A percentile compares a stretch with the other conserved stretches of the same genome.
phyloP scores from a whole-genome alignment of 2,888 invertebrate species.

The Cenopis cana region DNA sequence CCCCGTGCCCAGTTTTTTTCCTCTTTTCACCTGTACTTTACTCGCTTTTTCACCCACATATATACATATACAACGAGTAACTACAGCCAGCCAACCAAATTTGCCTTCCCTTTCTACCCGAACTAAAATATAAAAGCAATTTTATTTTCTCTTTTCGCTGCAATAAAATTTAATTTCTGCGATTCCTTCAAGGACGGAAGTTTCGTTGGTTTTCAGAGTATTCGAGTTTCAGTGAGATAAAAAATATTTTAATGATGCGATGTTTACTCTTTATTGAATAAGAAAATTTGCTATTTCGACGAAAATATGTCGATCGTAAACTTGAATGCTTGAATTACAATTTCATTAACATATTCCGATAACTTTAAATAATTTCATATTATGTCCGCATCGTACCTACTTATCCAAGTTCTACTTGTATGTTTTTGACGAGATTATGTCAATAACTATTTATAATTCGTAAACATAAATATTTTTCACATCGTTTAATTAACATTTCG shows the following conservation, averaged over 20 bases:
- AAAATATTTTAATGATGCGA: conserved; percentile 17
- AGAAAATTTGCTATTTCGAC: neutral
- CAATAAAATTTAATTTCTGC: conserved; percentile 36
- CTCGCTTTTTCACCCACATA: conserved; percentile 39
- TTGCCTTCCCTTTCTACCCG: conserved; percentile 50
- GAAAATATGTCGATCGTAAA: neutral
- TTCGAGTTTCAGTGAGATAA: conserved; percentile 23
- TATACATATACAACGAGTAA: conserved; percentile 16
- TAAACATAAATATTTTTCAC: neutral
- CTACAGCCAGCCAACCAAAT: conserved; percentile 46
- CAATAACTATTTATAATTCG: neutral
- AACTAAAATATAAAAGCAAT: conserved; percentile 50
- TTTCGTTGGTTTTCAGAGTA: conserved; percentile 18
- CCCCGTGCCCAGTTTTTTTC: conserved; percentile 24
- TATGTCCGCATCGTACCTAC: neutral
- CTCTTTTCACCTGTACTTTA: conserved; percentile 41
- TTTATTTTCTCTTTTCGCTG: conserved; percentile 46
- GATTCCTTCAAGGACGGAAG: conserved; percentile 33
- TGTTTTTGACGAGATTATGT: neutral
- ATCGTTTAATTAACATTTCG: conserved; percentile 19
- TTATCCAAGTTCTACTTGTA: neutral
- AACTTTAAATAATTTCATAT: neutral
- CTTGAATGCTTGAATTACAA: neutral
- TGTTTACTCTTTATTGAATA: conserved; percentile 11
- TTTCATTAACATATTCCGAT: neutral